These are phyloP conservation scores for Eufriesea mexicana DNA, from an alignment of 1,140 invertebrate genomes.

Conservation along the genomic window DNA sequence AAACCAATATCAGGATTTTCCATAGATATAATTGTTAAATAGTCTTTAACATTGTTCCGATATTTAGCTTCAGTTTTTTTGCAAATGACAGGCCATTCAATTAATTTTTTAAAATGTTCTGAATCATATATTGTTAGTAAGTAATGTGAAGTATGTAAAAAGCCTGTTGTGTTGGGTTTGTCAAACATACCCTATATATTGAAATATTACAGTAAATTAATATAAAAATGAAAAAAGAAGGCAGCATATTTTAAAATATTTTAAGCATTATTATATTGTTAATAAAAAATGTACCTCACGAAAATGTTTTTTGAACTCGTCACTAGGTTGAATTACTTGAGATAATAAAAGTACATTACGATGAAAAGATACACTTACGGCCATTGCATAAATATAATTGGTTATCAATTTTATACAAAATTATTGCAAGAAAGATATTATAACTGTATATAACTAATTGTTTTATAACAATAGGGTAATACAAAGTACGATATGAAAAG, in stretches of 20 bases:
- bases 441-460: background rate
- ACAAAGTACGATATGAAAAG: background rate
- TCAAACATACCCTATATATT: slow-evolving; percentile 81
- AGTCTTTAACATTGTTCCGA: slow-evolving; percentile 73
- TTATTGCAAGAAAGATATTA: background rate
- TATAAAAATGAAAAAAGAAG: slow-evolving; percentile 5
- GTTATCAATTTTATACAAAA: background rate
- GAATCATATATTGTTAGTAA: slow-evolving; percentile 79
- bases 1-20: slow-evolving; percentile 74
- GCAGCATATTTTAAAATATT: background rate
- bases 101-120: slow-evolving; percentile 76
- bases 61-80: slow-evolving; percentile 81
- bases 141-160: slow-evolving; percentile 81
- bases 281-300: slow-evolving; percentile 66
- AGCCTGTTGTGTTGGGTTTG: slow-evolving; percentile 81
- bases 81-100: slow-evolving; percentile 82
- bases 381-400: slow-evolving; percentile 31
- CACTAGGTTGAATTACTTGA: slow-evolving; percentile 65
- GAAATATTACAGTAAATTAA: slow-evolving; percentile 14
- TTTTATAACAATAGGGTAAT: background rate
- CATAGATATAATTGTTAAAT: slow-evolving; percentile 63
- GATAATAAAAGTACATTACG: slow-evolving; percentile 70
- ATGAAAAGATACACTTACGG: slow-evolving; percentile 64
- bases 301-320: slow-evolving; percentile 75
- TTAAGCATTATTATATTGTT: background rate